phyloP scores from a whole-genome alignment of 2,888 invertebrate species.

The Corythucha ciliata region DNA sequence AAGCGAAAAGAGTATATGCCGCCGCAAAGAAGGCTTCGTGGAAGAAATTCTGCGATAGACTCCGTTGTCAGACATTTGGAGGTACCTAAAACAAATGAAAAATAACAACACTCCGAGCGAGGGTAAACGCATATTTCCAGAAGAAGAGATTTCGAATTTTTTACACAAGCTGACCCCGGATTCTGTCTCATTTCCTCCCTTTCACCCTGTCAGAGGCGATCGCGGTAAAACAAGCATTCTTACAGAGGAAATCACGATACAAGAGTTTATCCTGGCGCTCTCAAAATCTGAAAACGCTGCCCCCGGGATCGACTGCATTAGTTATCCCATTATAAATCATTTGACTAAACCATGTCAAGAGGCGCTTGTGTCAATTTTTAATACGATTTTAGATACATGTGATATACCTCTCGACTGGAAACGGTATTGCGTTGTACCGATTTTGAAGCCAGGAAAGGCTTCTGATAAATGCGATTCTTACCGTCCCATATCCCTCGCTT shows the following conservation, averaged over 20 bases:
- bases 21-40: background rate
- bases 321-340: constrained; percentile 18
- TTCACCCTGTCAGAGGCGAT: background rate
- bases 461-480: constrained; percentile 21
- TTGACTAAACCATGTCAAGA: too few relatives aligned
- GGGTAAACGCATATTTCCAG: background rate
- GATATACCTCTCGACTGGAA: constrained; percentile 17
- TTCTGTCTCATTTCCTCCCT: background rate
- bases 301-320: constrained; percentile 21
- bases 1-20: background rate
- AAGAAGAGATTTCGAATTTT: background rate
- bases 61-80: constrained; percentile 1
- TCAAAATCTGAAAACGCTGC: constrained; percentile 1
- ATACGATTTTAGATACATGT: too few relatives aligned
- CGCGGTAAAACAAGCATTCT: too few relatives aligned
- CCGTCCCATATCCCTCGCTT: constrained; percentile 23
- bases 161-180: background rate
- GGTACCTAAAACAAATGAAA: background rate
- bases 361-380: too few relatives aligned
- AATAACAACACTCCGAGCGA: background rate
- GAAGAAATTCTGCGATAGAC: constrained; percentile 1
- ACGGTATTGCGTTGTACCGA: constrained; percentile 11
- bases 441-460: constrained; percentile 21
- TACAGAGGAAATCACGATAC: background rate
- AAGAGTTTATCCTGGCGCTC: constrained; percentile 7